A percentile compares a stretch with the other conserved stretches of the same genome.
These are phyloP conservation scores for Brachylomia viminalis DNA, from an alignment of 2,888 invertebrate species.

Conservation along the genomic window DNA sequence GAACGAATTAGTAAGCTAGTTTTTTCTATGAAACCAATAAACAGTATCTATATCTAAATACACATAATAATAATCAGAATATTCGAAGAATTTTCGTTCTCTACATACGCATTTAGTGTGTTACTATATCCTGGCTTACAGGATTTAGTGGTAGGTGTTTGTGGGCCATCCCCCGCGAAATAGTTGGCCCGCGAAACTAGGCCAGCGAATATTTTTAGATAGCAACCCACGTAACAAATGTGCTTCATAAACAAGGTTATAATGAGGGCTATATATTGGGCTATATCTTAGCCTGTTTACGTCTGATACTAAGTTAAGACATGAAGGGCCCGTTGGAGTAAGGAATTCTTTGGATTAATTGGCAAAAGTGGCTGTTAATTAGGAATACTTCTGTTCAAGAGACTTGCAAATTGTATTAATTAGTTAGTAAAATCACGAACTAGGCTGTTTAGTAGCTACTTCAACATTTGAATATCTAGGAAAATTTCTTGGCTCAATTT, in stretches of 20 bases:
- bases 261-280: constrained; percentile 51
- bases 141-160: constrained; percentile 49
- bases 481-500: background rate
- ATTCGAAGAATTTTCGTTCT: background rate
- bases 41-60: no score
- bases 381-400: constrained; percentile 1
- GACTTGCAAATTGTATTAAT: constrained; percentile 21
- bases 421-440: constrained; percentile 1
- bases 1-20: no score
- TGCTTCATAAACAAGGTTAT: constrained; percentile 55
- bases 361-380: constrained; percentile 17
- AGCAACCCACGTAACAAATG: constrained; percentile 50
- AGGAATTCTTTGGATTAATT: constrained; percentile 19
- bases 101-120: constrained; percentile 35
- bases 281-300: constrained; percentile 26
- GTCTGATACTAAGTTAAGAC: constrained; percentile 32
- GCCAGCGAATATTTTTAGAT: constrained; percentile 61
- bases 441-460: background rate
- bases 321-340: constrained; percentile 7
- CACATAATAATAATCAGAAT: background rate
- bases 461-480: background rate
- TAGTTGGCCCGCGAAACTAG: constrained; percentile 53
- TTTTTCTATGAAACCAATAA: background rate
- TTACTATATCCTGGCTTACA: constrained; percentile 43
- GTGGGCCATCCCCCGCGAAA: constrained; percentile 39